Evolutionary conservation across 1,140 invertebrate species (phyloP), one percentile per base, ranked within the genome.

Genomic region (Heliconius hewitsoni): DNA sequence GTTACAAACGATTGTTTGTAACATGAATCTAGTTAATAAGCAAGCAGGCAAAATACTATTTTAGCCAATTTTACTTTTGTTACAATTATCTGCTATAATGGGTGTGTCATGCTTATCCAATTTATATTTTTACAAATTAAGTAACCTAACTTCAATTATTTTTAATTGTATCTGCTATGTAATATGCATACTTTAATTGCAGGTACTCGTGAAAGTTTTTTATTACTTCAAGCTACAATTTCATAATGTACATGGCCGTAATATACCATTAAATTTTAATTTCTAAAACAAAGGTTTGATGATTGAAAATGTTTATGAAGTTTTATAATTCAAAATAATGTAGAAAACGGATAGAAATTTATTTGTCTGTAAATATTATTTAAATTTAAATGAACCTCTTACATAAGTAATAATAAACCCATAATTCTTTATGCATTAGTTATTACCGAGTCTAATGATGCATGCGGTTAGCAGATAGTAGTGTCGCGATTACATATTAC

Each of bases 401-500:
- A 60, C 23, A 8, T 60, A 30, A 30, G 4, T 18, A 30, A 55
- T 5, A 66, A 66, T 66, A 66, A 66, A 30, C 3, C 60, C 23
- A 66, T 66, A 13, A 66, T 66, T 66, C 60, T 27, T 30, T 66
- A 66, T 66, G 27, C 60, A 30, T 66, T 30, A 66, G 23, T 66
- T 66, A 66, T 66, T 5, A 66, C 60, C 11, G 23, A 66, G 60
- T 66, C 23, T 27, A 66, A 66, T 66, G 60, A 66, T 66, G 60
- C 60, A 66, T 66, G 60, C 60, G 27, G 9, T 66, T 66, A 66
- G 27, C 4, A 66, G 16, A 66, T 27, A 27, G 23, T 23, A 9
- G 27, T 30, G 60, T 66, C 60, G 27, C 27, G 27, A 27, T 66
- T 66, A 66, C 23, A 30, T 27, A 30, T 66, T 66, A 66, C 60